Evolutionary conservation across 2,797 vertebrate species (phyloP), one percentile per base, ranked within the genome.

Genomic region (Dicrostonyx torquatus): DNA sequence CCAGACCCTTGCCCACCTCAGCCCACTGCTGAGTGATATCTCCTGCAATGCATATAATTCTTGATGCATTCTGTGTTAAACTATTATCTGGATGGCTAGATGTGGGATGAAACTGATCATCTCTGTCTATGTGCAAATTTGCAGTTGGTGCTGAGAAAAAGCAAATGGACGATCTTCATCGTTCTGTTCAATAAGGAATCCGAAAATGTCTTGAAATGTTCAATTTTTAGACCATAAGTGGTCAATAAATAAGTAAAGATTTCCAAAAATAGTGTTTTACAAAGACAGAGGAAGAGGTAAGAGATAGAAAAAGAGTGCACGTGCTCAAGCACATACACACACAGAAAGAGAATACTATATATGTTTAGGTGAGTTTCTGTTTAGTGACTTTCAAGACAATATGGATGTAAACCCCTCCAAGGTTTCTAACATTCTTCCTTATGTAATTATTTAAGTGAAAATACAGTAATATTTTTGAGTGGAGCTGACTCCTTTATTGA

Each of bases 391-490:
- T 96, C 68, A 87, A 88, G 89, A 85, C 40, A 76, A 11, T 55
- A 70, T 43, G 62, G 48, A 45, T 58, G 29, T 24, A 93, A 89
- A 70, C 66, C 66, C 22, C 53, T 91, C 53, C 34, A 26, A 85
- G 22, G 2, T 37, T 91, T 87, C 31, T 70, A 70, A 66, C 6
- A 60, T 78, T 91, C 26, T 50, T 45, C 89, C 17, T 66, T 85
- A 29, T 17, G 53, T 80, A 34, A 34, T 84, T 79, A 70, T 91
- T 97, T 90, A 86, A 92, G 29, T 87, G 75, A 76, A 91, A 95
- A 91, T 43, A 66, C 22, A 92, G 34, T 48, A 82, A 62, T 64
- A 4, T 15, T 76, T 77, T 64, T 77, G 14, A 77, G 93, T 89
- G 79, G 31, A 89, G 29, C 78, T 72, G 90, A 88, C 58, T 88